phyloP scores from a whole-genome alignment of 2,888 invertebrate species.

The Lycaena phlaeas region DNA sequence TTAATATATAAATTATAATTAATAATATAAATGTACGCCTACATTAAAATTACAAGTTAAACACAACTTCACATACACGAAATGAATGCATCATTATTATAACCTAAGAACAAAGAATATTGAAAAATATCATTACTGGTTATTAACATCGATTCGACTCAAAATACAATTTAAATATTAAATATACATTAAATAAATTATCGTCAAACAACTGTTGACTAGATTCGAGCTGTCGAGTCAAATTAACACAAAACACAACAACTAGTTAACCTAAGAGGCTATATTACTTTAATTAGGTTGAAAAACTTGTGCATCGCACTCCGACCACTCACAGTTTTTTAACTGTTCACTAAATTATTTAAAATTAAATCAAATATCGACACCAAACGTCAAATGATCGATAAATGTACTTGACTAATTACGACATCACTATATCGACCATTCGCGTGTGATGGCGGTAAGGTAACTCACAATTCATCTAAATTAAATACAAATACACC shows the following conservation, averaged over 20 bases:
- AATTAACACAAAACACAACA: conserved; percentile 65
- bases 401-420: neutral
- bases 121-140: conserved; percentile 40
- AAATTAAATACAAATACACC: conserved; percentile 47
- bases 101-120: conserved; percentile 50
- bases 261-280: conserved; percentile 50
- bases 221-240: conserved; percentile 40
- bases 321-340: conserved; percentile 27
- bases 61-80: conserved; percentile 65
- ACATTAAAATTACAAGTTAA: conserved; percentile 45
- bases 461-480: conserved; percentile 57
- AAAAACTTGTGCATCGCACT: conserved; percentile 57
- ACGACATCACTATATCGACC: conserved; percentile 9
- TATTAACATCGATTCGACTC: conserved; percentile 41
- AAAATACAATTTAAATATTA: conserved; percentile 12
- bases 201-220: conserved; percentile 32
- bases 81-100: conserved; percentile 44
- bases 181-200: conserved; percentile 26
- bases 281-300: conserved; percentile 34
- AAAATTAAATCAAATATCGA: conserved; percentile 31
- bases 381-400: conserved; percentile 12
- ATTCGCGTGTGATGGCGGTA: conserved; percentile 22
- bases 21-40: conserved; percentile 57
- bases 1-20: conserved; percentile 32
- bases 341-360: conserved; percentile 32